Conservation (phyloP, 2,797 vertebrate genomes). For the Hippopotamyrus pictus region DNA sequence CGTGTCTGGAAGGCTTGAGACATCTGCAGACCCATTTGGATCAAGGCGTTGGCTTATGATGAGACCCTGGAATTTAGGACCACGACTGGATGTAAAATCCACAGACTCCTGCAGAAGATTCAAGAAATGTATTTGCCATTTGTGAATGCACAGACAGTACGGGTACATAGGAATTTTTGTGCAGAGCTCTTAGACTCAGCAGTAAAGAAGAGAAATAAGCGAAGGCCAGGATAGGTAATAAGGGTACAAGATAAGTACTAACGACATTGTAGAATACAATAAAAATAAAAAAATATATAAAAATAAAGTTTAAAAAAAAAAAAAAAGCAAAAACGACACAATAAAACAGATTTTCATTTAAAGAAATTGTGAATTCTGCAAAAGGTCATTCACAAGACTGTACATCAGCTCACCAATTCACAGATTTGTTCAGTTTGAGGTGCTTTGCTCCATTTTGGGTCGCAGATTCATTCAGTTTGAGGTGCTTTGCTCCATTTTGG, state of each 20-base stretch:
- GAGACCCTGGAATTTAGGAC: neutral
- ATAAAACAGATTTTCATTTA: neutral
- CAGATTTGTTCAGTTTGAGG: too few species aligned
- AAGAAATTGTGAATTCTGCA: neutral
- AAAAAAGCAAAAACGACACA: neutral
- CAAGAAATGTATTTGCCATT: neutral
- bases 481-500: too few species aligned
- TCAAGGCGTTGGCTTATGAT: conserved; percentile 3
- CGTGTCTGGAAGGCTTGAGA: neutral
- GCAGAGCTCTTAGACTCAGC: neutral
- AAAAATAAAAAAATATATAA: neutral
- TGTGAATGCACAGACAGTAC: neutral
- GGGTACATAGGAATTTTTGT: neutral
- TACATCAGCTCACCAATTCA: neutral
- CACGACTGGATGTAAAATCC: neutral
- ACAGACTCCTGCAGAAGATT: neutral
- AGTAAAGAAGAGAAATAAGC: neutral
- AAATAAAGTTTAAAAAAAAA: neutral
- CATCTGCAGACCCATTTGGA: neutral
- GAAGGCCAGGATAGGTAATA: neutral
- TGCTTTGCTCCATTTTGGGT: too few species aligned
- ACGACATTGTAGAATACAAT: neutral
- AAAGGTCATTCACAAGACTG: neutral
- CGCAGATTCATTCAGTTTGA: too few species aligned
- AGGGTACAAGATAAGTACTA: neutral